Conservation (phyloP, 2,888 invertebrate genomes). For the Thera obeliscata region DNA sequence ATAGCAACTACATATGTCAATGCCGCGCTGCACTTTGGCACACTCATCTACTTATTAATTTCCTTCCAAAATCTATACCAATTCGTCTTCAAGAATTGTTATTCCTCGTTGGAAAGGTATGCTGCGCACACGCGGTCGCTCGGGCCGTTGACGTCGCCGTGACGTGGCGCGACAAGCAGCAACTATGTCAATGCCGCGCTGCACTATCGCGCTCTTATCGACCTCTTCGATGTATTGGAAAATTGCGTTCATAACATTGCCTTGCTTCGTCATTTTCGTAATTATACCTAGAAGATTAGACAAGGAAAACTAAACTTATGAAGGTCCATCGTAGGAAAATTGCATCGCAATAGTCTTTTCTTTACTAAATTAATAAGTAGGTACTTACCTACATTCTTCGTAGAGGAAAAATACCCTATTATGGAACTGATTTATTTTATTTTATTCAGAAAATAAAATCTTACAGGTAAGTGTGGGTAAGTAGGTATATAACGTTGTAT, state of each 20-base stretch:
- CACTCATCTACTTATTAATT: background rate
- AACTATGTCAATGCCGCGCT: conserved; percentile 80
- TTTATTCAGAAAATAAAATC: too few relatives aligned
- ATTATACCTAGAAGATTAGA: conserved; percentile 4
- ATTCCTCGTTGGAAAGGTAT: conserved; percentile 32
- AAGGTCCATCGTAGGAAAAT: background rate
- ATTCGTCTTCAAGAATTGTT: background rate
- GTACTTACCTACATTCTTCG: too few relatives aligned
- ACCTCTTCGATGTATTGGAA: conserved; percentile 71
- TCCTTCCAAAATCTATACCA: background rate
- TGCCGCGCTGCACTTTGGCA: conserved; percentile 3
- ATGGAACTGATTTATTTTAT: too few relatives aligned
- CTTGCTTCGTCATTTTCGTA: conserved; percentile 25
- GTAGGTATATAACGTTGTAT: too few relatives aligned
- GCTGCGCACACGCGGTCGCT: conserved; percentile 49
- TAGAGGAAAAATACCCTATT: too few relatives aligned
- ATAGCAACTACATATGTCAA: conserved; percentile 13
- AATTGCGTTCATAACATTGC: conserved; percentile 49
- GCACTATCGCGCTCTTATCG: conserved; percentile 77
- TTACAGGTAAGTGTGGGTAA: too few relatives aligned
- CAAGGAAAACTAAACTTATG: background rate
- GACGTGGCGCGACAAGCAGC: conserved; percentile 57
- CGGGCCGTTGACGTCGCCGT: conserved; percentile 59
- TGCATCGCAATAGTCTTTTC: background rate
- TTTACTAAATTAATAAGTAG: background rate